phyloP scores from a whole-genome alignment of 2,888 invertebrate genomes.

The Nomada hirtipes region DNA sequence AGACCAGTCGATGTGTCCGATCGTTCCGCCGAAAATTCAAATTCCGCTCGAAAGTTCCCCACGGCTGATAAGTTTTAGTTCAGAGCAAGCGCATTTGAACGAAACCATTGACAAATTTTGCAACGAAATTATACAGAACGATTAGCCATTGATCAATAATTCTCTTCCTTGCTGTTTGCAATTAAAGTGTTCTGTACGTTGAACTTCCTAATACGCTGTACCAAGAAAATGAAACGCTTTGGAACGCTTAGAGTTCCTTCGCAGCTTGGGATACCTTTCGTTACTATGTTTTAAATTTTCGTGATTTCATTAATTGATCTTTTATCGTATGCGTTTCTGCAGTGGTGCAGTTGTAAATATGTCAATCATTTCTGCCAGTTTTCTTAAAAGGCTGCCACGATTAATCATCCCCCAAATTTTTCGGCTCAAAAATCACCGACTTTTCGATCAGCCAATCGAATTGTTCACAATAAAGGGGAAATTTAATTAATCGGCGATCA shows the following conservation, averaged over 20 bases:
- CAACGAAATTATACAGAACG: too few species aligned
- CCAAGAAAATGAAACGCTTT: too few species aligned
- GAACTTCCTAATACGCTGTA: too few species aligned
- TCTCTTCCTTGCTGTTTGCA: too few species aligned
- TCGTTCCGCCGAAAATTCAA: constrained; percentile 15
- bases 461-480: neutral
- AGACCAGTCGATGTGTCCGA: constrained; percentile 6
- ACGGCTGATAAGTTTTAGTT: too few species aligned
- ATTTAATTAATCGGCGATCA: constrained; percentile 17
- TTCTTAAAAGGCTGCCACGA: constrained; percentile 2
- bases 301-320: constrained; percentile 6
- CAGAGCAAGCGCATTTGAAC: too few species aligned
- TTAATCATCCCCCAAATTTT: constrained; percentile 18
- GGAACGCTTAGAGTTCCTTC: too few species aligned
- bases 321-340: neutral
- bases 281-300: neutral
- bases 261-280: too few species aligned
- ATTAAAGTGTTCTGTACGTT: too few species aligned
- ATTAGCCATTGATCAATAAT: too few species aligned
- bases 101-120: too few species aligned
- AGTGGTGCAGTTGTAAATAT: constrained; percentile 13
- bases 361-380: constrained; percentile 19
- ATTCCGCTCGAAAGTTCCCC: neutral
- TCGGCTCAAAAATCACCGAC: neutral
- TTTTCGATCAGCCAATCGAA: constrained; percentile 19